Evolutionary conservation across 2,888 invertebrate species (phyloP).

Genomic region (Cenopis cana): DNA sequence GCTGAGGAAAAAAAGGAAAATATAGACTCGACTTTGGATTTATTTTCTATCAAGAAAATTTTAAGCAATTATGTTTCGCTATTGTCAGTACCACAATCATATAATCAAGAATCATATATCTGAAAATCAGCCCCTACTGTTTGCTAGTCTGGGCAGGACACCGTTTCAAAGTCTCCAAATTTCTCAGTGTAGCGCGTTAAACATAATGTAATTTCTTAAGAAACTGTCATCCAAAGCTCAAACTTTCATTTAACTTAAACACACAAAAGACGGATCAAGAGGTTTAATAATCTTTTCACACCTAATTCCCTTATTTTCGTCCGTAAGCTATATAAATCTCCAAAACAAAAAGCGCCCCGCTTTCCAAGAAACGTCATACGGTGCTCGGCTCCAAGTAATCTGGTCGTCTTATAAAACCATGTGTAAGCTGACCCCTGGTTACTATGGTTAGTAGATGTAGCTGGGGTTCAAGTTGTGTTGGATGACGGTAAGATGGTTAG

Average conservation of each 20-base stretch:
- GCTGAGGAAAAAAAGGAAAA: too few species aligned
- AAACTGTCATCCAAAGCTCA: conserved; percentile 28
- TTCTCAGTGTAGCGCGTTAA: too few species aligned
- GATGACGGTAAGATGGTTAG: conserved; percentile 59
- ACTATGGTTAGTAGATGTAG: background rate
- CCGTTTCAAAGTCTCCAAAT: too few species aligned
- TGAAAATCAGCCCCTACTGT: too few species aligned
- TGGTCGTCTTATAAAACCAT: background rate
- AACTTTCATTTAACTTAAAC: conserved; percentile 34
- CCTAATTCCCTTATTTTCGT: conserved; percentile 43
- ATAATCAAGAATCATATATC: too few species aligned
- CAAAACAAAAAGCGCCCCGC: conserved; percentile 15
- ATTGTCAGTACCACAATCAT: too few species aligned
- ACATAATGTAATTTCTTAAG: conserved; percentile 16
- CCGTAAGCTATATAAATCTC: conserved; percentile 34
- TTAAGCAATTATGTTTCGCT: too few species aligned
- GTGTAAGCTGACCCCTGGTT: background rate
- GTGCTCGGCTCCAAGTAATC: background rate
- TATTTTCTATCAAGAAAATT: too few species aligned
- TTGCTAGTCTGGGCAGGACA: too few species aligned
- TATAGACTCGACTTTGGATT: too few species aligned
- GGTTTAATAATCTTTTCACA: conserved; percentile 45
- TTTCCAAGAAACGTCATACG: background rate
- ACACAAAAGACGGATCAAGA: conserved; percentile 42
- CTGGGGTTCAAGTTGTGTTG: conserved; percentile 2